Percentiles rank a stretch among this genome's conserved stretches.
Conservation (phyloP, 2,113 vertebrate species). For the Cyphomyrus plagiostoma region DNA sequence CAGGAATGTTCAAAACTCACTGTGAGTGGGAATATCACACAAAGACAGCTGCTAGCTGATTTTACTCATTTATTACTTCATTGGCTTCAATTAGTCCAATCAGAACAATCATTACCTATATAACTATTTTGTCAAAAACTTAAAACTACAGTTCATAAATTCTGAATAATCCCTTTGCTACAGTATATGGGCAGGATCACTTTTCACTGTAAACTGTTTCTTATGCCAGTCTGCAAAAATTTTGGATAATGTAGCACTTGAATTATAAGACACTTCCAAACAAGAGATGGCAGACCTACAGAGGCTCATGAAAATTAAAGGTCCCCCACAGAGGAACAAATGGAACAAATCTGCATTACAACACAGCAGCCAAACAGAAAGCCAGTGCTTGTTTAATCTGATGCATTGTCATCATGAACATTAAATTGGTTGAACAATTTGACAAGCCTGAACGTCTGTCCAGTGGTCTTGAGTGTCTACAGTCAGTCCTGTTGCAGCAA, state of each 20-base stretch:
- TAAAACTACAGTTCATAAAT: background rate
- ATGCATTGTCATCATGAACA: background rate
- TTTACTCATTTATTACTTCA: background rate
- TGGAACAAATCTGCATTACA: background rate
- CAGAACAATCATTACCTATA: background rate
- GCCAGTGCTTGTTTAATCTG: too few species aligned
- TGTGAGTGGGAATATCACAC: background rate
- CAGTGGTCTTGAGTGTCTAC: background rate
- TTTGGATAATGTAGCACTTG: background rate
- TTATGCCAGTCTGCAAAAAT: background rate
- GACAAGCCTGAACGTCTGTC: too few species aligned
- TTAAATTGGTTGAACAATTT: background rate
- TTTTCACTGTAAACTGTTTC: background rate
- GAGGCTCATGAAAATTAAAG: background rate
- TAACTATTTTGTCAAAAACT: background rate
- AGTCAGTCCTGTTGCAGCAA: too few species aligned
- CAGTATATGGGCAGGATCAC: background rate
- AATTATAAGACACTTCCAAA: background rate
- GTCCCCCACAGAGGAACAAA: background rate
- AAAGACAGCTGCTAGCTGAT: background rate
- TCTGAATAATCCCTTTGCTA: background rate
- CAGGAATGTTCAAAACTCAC: background rate
- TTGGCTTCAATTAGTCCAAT: background rate
- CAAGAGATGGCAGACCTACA: background rate
- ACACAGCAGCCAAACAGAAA: background rate